phyloP scores from a whole-genome alignment of 2,888 invertebrate genomes.

The Agrotis exclamationis region DNA sequence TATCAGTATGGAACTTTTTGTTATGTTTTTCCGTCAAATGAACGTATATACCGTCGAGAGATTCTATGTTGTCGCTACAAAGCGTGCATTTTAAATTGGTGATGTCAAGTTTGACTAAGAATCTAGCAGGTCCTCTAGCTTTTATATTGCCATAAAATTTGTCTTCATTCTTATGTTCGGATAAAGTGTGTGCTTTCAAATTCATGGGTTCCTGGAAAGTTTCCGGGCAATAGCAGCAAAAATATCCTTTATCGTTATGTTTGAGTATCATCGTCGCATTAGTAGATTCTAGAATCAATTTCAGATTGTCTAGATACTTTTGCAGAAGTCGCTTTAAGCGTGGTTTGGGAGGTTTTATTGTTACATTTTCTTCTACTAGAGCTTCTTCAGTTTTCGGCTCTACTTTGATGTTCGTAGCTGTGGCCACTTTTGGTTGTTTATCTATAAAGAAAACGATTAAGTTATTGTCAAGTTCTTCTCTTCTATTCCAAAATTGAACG shows the following conservation, averaged over 20 bases:
- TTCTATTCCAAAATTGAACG: neutral
- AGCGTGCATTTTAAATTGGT: constrained; percentile 55
- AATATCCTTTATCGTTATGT: constrained; percentile 71
- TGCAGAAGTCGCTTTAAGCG: constrained; percentile 30
- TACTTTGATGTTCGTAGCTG: constrained; percentile 22
- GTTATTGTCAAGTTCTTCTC: constrained; percentile 41
- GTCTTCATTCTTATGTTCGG: constrained; percentile 22
- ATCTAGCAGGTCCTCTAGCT: constrained; percentile 29
- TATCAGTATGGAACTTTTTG: constrained; percentile 53
- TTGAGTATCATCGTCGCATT: constrained; percentile 46
- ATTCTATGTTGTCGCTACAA: constrained; percentile 49
- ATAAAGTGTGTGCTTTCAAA: constrained; percentile 75
- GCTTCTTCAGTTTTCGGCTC: constrained; percentile 20
- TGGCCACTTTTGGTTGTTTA: constrained; percentile 24
- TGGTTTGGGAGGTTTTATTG: neutral
- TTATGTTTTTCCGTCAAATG: constrained; percentile 58
- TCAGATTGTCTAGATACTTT: constrained; percentile 46
- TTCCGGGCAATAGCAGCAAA: constrained; percentile 73
- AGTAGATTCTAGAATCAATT: constrained; percentile 38
- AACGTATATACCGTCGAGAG: constrained; percentile 42
- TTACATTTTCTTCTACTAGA: neutral
- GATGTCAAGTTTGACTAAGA: constrained; percentile 47
- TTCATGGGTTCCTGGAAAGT: constrained; percentile 69
- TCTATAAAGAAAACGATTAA: constrained; percentile 50
- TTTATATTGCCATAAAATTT: constrained; percentile 39